Percentiles rank a stretch among this genome's conserved stretches.
These are phyloP conservation scores for Neoscelio sp. DNA, from an alignment of 2,888 invertebrate species.

Conservation along the genomic window DNA sequence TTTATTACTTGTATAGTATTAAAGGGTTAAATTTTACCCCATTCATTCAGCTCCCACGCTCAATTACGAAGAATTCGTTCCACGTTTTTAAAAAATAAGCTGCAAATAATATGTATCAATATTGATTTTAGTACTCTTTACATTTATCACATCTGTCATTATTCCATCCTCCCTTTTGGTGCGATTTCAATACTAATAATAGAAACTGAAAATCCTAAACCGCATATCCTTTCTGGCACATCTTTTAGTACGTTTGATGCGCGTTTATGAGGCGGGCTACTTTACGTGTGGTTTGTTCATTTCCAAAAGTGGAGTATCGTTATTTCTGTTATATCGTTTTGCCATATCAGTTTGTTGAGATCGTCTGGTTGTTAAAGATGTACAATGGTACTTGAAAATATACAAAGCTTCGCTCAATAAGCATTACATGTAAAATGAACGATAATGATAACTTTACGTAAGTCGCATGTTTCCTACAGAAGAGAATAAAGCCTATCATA, in stretches of 20 bases:
- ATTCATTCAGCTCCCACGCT: too few species aligned
- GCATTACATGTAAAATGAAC: conserved; percentile 24
- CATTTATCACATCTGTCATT: too few species aligned
- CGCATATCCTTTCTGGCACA: background rate
- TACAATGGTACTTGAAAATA: conserved; percentile 38
- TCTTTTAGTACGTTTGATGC: conserved; percentile 19
- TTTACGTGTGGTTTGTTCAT: conserved; percentile 31
- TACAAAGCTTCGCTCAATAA: conserved; percentile 24
- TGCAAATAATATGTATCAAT: too few species aligned
- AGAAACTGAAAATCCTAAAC: too few species aligned
- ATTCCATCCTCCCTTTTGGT: too few species aligned
- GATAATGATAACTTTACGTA: conserved; percentile 34
- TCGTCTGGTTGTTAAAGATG: conserved; percentile 18
- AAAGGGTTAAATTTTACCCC: too few species aligned
- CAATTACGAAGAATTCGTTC: too few species aligned
- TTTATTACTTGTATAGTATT: too few species aligned
- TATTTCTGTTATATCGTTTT: conserved; percentile 23
- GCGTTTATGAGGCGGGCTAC: background rate
- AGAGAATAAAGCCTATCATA: background rate
- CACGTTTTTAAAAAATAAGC: too few species aligned
- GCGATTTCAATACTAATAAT: too few species aligned
- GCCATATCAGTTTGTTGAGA: conserved; percentile 1
- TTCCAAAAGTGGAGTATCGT: conserved; percentile 15
- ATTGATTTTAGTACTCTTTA: too few species aligned
- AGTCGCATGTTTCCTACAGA: conserved; percentile 4